Percentiles rank a stretch among this genome's conserved stretches.
These are phyloP conservation scores for Hetaerina americana DNA, from an alignment of 1,140 invertebrate species.

Conservation along the genomic window DNA sequence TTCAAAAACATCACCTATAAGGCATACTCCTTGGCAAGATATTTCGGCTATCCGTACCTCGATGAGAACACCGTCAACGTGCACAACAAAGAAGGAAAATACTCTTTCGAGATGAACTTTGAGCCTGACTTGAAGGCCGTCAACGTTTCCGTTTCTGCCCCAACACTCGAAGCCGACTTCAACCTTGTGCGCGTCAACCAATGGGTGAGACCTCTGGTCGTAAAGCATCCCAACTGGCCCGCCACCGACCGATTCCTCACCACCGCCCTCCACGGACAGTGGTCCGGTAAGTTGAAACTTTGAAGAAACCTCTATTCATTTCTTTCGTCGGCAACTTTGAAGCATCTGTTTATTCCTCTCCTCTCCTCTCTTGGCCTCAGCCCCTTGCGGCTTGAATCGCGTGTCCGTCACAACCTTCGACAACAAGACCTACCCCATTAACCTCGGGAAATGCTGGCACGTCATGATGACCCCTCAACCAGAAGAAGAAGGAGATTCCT, in stretches of 20 bases:
- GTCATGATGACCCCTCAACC: slow-evolving; percentile 39
- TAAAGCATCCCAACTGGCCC: slow-evolving; percentile 30
- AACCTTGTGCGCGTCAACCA: slow-evolving; percentile 28
- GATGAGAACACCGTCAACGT: slow-evolving; percentile 18
- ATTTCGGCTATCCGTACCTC: slow-evolving; percentile 13
- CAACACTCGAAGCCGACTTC: slow-evolving; percentile 25
- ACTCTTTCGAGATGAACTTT: slow-evolving; percentile 31
- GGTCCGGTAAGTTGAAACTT: neutral
- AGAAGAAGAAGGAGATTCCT: slow-evolving; percentile 18
- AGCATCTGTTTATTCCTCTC: too few relatives aligned
- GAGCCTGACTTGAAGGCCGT: slow-evolving; percentile 26
- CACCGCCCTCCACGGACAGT: neutral
- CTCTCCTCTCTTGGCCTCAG: slow-evolving; percentile 29
- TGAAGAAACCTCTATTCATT: too few relatives aligned
- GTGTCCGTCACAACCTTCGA: slow-evolving; percentile 43
- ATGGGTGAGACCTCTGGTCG: slow-evolving; percentile 23
- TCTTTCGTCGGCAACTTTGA: too few relatives aligned
- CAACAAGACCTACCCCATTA: slow-evolving; percentile 36
- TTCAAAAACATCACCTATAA: slow-evolving; percentile 19
- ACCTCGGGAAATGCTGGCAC: slow-evolving; percentile 42
- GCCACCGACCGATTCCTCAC: slow-evolving; percentile 25
- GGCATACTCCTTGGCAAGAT: slow-evolving; percentile 13
- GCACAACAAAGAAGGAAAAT: slow-evolving; percentile 27
- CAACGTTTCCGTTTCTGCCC: slow-evolving; percentile 30
- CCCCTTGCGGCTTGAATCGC: slow-evolving; percentile 42